These are phyloP conservation scores for Drosophila dives DNA, from an alignment of 2,888 invertebrate species.

Conservation along the genomic window DNA sequence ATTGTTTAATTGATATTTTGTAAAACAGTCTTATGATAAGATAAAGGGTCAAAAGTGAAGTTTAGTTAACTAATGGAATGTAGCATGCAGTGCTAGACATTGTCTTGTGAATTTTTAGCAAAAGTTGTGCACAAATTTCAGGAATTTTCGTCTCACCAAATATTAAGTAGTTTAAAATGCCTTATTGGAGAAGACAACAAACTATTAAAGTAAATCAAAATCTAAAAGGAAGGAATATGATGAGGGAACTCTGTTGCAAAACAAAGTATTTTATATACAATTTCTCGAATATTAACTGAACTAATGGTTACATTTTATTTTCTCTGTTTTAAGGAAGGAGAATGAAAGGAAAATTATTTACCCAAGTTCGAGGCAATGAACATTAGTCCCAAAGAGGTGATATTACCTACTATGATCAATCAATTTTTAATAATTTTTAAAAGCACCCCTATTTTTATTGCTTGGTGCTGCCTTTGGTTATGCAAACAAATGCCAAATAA, in stretches of 20 bases:
- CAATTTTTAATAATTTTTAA: not conserved
- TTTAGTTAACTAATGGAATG: not conserved
- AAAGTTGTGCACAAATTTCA: not conserved
- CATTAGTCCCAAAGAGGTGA: not conserved
- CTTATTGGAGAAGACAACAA: not conserved
- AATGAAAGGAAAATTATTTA: not conserved
- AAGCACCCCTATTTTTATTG: not conserved
- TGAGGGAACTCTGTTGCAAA: not conserved
- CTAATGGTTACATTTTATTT: not conserved
- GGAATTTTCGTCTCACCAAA: not conserved
- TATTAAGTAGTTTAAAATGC: not conserved
- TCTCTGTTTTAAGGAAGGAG: not conserved
- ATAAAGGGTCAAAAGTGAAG: not conserved
- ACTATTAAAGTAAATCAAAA: constrained; percentile 1
- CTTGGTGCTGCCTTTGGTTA: not conserved
- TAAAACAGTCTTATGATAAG: not conserved
- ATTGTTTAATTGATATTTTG: not conserved
- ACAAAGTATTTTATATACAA: not conserved
- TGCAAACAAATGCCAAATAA: not conserved
- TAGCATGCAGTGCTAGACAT: constrained; percentile 1
- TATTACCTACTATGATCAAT: not conserved
- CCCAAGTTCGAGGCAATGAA: not conserved
- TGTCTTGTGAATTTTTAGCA: not conserved
- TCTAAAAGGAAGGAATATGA: not conserved
- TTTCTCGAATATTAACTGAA: not conserved